Base-by-base conservation (phyloP, 2,888 invertebrate species). In the Chymomyza caudatula region DNA sequence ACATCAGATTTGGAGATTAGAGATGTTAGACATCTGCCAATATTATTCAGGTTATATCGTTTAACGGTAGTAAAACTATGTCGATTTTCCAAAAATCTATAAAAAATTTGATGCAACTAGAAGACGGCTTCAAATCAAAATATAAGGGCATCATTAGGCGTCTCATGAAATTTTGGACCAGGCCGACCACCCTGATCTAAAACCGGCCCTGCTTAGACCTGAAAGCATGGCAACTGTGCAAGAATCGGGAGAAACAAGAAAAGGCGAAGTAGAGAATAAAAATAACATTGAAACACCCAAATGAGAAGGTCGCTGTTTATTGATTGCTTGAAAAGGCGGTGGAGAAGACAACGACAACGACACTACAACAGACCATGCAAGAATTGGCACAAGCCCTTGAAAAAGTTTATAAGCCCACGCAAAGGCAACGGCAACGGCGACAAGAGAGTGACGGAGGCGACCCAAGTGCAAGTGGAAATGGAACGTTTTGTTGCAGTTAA, bases 311-410 rank as follows among this genome's bases (percentile, higher is more conserved):
- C 84, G 84, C 70, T 73, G 65, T 73, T 75, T 84, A 81, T 81
- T 80, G 81, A 81, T 83, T 84, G 81, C 73, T 15, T 47, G 47
- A 1, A 5, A 19, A 19, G 8, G 5, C 17, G 47, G 47, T 47
- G 6, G 13, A 37, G 43, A 53, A 55, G 49, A 44, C 53, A 59
- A 63, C 60, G 52, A 19, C 17, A 55, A 23, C 29, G 49, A 15
- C 53, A 49, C 68, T 67, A 60, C 62, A 65, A 53, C 42, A 70
- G 65, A 67, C 70, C 63, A 69, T 22, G 55, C 63, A 63, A 68
- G 69, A 83, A 83, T 77, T 81, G 81, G 84, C 81, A 84, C 84
- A 81, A 71, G 81, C 81, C 81, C 84, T 84, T 81, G 81, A 81
- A 83, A 74, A 74, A 65, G 62, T 73, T 70, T 63, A 56, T 60